These are phyloP conservation scores for Drosophila saltans DNA, from an alignment of 1,140 invertebrate genomes.

Conservation along the genomic window DNA sequence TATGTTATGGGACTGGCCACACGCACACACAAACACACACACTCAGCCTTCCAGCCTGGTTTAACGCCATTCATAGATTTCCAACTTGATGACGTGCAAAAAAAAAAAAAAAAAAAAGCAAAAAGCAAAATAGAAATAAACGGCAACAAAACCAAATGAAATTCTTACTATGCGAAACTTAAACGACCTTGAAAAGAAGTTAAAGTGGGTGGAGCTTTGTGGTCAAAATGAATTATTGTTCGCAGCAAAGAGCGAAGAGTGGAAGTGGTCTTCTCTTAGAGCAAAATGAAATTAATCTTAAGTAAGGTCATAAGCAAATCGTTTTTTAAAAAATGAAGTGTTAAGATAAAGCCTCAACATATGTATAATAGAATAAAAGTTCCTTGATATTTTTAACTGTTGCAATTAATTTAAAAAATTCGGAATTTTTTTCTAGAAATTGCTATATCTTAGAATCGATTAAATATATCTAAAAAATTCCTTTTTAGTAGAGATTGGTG, in stretches of 20 bases:
- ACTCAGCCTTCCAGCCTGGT: neutral
- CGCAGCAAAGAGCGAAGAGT: neutral
- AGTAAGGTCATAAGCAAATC: too few species aligned
- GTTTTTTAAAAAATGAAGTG: too few species aligned
- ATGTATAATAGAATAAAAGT: too few species aligned
- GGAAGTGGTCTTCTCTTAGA: too few species aligned
- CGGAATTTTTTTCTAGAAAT: too few species aligned
- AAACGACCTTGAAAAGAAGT: neutral
- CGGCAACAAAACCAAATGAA: neutral
- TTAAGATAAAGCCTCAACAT: too few species aligned
- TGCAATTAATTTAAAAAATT: too few species aligned
- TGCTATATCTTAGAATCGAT: too few species aligned
- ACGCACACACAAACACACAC: neutral
- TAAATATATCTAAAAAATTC: too few species aligned
- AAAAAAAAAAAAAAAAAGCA: neutral
- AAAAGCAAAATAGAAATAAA: neutral
- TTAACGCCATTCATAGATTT: neutral
- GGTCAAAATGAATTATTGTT: neutral
- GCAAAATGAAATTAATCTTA: too few species aligned
- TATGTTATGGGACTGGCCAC: neutral
- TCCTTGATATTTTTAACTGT: too few species aligned
- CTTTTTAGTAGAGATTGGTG: neutral
- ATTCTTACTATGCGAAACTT: neutral
- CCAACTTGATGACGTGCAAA: neutral
- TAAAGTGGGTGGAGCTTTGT: neutral